Percentiles rank a stretch among this genome's conserved stretches.
Evolutionary conservation across 2,888 invertebrate genomes (phyloP).

Genomic region (Cyaniris semiargus): DNA sequence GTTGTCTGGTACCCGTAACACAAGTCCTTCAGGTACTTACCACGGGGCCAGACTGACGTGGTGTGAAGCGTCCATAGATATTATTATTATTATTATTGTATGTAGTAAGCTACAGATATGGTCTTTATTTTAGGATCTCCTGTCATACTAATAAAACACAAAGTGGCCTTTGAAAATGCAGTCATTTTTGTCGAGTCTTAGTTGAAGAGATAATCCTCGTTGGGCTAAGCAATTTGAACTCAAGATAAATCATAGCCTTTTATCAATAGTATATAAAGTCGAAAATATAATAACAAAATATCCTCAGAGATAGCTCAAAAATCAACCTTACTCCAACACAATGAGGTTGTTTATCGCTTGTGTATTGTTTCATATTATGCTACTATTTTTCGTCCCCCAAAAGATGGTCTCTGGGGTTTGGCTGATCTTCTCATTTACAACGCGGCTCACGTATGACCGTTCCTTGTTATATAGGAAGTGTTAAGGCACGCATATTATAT

Average conservation of each 20-base stretch:
- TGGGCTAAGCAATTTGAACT: neutral
- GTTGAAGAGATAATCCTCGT: neutral
- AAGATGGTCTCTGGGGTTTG: constrained; percentile 74
- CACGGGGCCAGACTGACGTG: no score
- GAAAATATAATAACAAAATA: constrained; percentile 46
- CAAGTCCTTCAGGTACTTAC: no score
- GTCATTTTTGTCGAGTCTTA: no score
- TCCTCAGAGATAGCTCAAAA: constrained; percentile 47
- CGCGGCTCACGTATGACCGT: constrained; percentile 80
- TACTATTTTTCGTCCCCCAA: constrained; percentile 57
- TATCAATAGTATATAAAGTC: constrained; percentile 32
- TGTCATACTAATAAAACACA: no score
- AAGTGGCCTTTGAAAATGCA: no score
- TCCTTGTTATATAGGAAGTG: constrained; percentile 54
- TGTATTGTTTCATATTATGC: constrained; percentile 49
- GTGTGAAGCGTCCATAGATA: no score
- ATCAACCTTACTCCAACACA: constrained; percentile 43
- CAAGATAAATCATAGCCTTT: neutral
- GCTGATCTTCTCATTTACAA: constrained; percentile 76
- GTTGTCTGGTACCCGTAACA: no score
- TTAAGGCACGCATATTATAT: constrained; percentile 54
- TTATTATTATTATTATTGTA: no score
- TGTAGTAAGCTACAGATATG: no score
- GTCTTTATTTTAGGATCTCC: no score
- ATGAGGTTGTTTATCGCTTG: constrained; percentile 50